Evolutionary conservation across 1,140 invertebrate species (phyloP), one percentile per base, ranked within the genome.

Genomic region (Drosophila nikananu): DNA sequence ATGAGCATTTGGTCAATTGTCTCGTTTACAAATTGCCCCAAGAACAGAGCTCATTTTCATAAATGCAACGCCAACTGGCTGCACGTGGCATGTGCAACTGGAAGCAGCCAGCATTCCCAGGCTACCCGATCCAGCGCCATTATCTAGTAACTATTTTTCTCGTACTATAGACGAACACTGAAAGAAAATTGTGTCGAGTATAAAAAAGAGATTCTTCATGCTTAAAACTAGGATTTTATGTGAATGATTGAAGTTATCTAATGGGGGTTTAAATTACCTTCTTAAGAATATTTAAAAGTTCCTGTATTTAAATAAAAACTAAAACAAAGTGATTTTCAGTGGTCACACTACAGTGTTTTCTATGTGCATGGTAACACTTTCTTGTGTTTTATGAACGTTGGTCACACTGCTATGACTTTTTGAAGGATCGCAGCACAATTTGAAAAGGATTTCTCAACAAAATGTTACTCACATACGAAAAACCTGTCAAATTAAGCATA

Each of bases 11-110:
- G 84, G 84, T 81, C 84, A 87, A 87, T 87, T 87, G 84, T 89
- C 77, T 89, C 64, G 84, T 81, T 87, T 89, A 89, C 84, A 87
- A 87, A 87, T 87, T 87, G 84, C 73, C 64, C 71, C 42, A 19
- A 42, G 57, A 55, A 73, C 62, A 66, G 70, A 90, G 81, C 84
- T 89, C 81, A 87, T 87, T 87, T 87, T 87, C 86, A 87, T 87
- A 87, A 87, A 87, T 87, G 78, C 81, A 90, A 75, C 49, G 64
- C 49, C 66, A 54, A 61, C 57, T 49, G 66, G 63, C 42, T 48
- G 27, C 68, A 60, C 67, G 70, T 71, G 65, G 66, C 70, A 48
- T 72, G 60, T 64, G 62, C 62, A 35, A 25, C 61, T 57, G 35
- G 54, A 21, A 57, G n/a, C 54, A n/a, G 44, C 2, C 32, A 48